phyloP scores from a whole-genome alignment of 2,113 vertebrate species.

The Vanacampus margaritifer region DNA sequence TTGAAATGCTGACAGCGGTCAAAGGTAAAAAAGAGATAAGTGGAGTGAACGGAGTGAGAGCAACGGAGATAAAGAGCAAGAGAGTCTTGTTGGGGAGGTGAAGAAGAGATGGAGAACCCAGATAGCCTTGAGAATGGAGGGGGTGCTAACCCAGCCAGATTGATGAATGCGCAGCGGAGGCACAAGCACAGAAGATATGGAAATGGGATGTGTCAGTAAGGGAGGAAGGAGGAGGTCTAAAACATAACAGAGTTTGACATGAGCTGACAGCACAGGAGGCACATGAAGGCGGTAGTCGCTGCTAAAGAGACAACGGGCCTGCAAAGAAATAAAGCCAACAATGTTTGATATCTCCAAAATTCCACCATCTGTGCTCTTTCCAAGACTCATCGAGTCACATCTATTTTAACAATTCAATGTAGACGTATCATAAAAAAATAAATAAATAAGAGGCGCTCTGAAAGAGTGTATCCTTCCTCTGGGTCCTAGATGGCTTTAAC shows the following conservation, averaged over 20 bases:
- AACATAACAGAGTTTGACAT: slow-evolving; percentile 56
- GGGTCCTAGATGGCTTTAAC: background rate
- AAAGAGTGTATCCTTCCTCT: background rate
- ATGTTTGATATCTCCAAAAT: slow-evolving; percentile 24
- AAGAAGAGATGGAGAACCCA: slow-evolving; percentile 41
- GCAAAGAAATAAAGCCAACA: slow-evolving; percentile 1
- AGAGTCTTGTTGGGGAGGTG: slow-evolving; percentile 13
- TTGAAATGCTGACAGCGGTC: slow-evolving; percentile 54
- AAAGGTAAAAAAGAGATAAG: slow-evolving; percentile 58
- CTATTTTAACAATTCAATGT: slow-evolving; percentile 6
- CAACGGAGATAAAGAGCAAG: slow-evolving; percentile 8
- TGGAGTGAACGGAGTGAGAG: slow-evolving; percentile 35
- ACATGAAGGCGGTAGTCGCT: slow-evolving; percentile 31
- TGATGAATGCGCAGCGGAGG: slow-evolving; percentile 34
- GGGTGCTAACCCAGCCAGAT: slow-evolving; percentile 30
- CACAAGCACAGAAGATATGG: slow-evolving; percentile 39
- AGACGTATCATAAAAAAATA: background rate
- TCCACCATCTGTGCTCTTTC: slow-evolving; percentile 25
- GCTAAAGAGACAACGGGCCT: slow-evolving; percentile 24
- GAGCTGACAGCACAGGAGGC: slow-evolving; percentile 49
- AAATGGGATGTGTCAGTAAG: slow-evolving; percentile 58
- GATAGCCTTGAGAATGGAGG: slow-evolving; percentile 44
- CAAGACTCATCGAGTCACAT: slow-evolving; percentile 22
- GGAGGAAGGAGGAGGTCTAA: slow-evolving; percentile 39
- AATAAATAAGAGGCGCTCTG: background rate